Evolutionary conservation across 2,797 vertebrate genomes (phyloP).

Genomic region (Mormyrus proboscirostris): DNA sequence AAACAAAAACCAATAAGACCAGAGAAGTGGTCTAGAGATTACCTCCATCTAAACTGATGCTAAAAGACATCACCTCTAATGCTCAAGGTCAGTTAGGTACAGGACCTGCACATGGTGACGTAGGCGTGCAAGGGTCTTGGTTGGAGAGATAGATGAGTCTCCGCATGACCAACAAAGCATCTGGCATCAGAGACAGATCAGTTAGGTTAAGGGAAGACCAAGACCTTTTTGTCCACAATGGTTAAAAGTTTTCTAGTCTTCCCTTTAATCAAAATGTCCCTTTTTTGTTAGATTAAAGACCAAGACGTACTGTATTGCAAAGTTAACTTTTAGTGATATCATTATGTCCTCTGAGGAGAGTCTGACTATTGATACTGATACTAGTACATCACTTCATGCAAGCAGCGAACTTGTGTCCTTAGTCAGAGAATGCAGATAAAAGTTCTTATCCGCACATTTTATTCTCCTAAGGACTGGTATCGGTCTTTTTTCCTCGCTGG

Average conservation of each 20-base stretch:
- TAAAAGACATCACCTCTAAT: not conserved
- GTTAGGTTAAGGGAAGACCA: not conserved
- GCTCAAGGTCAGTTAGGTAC: not conserved
- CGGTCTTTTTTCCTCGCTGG: not conserved
- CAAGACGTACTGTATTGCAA: not conserved
- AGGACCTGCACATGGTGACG: not conserved
- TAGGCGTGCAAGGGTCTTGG: not conserved
- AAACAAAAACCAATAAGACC: not conserved
- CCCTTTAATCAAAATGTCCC: not conserved
- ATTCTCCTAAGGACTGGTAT: not conserved
- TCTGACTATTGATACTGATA: not conserved
- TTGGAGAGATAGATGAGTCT: not conserved
- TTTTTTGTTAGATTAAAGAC: slow-evolving; percentile 1
- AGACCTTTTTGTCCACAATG: not conserved
- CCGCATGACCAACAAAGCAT: not conserved
- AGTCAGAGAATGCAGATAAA: not conserved
- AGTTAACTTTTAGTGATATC: not conserved
- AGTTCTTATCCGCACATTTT: not conserved
- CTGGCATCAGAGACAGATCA: not conserved
- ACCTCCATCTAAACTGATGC: not conserved
- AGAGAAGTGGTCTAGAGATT: not conserved
- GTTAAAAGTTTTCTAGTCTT: not conserved
- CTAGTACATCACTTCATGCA: not conserved
- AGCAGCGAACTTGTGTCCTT: not conserved
- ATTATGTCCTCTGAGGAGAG: not conserved